Percentiles rank a stretch among this genome's conserved stretches.
Evolutionary conservation across 1,140 invertebrate genomes (phyloP).

Genomic region (Cydia fagiglandana): DNA sequence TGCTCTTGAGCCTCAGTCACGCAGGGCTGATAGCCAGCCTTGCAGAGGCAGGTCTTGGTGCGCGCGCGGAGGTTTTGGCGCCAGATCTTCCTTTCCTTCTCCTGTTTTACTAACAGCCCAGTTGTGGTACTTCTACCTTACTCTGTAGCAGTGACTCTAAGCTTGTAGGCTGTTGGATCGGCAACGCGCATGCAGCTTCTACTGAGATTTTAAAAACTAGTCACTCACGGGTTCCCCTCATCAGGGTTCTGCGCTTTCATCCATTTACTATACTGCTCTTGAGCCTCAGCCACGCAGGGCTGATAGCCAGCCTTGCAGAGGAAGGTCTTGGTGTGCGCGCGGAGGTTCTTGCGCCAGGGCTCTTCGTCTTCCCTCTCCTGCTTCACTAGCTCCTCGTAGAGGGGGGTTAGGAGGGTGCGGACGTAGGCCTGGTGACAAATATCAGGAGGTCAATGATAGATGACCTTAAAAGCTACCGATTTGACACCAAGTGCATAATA

Average conservation of each 20-base stretch:
- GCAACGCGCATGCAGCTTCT: too few relatives aligned
- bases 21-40: conserved; percentile 85
- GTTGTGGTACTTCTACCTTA: too few relatives aligned
- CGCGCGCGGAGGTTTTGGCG: conserved; percentile 81
- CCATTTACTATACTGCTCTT: conserved; percentile 84
- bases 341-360: conserved; percentile 81
- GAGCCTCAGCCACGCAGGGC: conserved; percentile 85
- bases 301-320: conserved; percentile 86
- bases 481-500: neutral
- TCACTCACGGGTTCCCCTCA: conserved; percentile 84
- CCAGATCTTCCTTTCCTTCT: conserved; percentile 80
- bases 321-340: conserved; percentile 82
- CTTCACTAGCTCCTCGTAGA: conserved; percentile 82
- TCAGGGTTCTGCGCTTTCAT: conserved; percentile 83
- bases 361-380: conserved; percentile 79
- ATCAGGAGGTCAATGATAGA: too few relatives aligned
- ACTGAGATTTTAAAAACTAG: conserved; percentile 54
- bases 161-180: too few relatives aligned
- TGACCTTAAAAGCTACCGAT: neutral
- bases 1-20: conserved; percentile 83
- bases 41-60: conserved; percentile 84
- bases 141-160: too few relatives aligned
- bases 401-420: conserved; percentile 81
- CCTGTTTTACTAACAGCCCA: conserved; percentile 70
- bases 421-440: conserved; percentile 81